phyloP scores from a whole-genome alignment of 2,113 vertebrate genomes.

The Pelecanoides urinatrix region DNA sequence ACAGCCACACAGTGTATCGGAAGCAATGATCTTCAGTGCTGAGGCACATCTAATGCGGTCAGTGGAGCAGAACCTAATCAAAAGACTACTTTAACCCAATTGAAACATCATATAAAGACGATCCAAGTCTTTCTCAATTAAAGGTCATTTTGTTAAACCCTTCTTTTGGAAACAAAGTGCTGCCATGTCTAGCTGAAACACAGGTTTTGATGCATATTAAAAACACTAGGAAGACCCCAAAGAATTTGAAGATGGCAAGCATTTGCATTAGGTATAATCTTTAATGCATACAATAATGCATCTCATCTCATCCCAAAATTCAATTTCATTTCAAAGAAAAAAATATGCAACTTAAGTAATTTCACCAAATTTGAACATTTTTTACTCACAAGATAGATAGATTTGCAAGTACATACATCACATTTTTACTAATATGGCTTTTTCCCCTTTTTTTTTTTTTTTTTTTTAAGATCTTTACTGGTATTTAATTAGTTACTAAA shows the following conservation, averaged over 20 bases:
- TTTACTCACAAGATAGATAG: constrained; percentile 58
- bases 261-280: constrained; percentile 55
- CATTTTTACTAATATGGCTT: constrained; percentile 80
- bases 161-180: constrained; percentile 70
- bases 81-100: constrained; percentile 37
- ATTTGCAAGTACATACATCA: constrained; percentile 64
- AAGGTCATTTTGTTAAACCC: constrained; percentile 55
- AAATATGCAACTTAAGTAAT: constrained; percentile 26
- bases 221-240: constrained; percentile 45
- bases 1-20: not conserved
- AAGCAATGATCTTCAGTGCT: not conserved
- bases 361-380: constrained; percentile 53
- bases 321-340: constrained; percentile 20
- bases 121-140: constrained; percentile 24
- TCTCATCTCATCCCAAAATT: constrained; percentile 37
- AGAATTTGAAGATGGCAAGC: constrained; percentile 53
- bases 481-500: constrained; percentile 63
- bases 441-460: constrained; percentile 56
- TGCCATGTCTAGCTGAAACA: constrained; percentile 46
- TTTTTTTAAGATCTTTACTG: constrained; percentile 42
- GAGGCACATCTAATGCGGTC: constrained; percentile 18
- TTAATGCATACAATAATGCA: constrained; percentile 63
- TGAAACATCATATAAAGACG: constrained; percentile 4
- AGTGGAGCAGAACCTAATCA: constrained; percentile 13
- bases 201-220: constrained; percentile 42